phyloP scores from a whole-genome alignment of 2,113 vertebrate genomes.

The Tetrax tetrax region DNA sequence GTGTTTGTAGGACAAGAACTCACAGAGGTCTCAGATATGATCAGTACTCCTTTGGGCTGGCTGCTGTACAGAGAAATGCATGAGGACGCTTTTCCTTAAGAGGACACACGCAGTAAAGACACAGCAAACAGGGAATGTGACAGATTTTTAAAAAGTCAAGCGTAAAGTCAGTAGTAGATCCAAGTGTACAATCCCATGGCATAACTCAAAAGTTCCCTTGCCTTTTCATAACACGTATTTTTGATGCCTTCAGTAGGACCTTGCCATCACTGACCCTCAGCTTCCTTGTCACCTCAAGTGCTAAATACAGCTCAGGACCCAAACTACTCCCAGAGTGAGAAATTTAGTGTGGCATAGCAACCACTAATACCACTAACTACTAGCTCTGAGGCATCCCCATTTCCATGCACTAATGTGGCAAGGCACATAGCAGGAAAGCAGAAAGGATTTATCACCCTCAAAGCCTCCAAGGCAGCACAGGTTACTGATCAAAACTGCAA shows the following conservation, averaged over 20 bases:
- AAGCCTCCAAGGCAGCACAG: background rate
- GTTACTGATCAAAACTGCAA: background rate
- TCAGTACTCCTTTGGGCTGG: background rate
- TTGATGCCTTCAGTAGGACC: background rate
- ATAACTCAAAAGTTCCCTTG: background rate
- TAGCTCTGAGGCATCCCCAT: background rate
- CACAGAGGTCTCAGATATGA: background rate
- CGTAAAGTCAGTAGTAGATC: background rate
- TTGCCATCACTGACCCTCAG: background rate
- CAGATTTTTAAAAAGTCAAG: background rate
- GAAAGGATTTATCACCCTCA: background rate
- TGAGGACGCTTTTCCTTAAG: background rate
- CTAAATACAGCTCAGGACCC: background rate
- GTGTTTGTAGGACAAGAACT: background rate
- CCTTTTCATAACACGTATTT: background rate
- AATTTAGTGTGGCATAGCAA: background rate
- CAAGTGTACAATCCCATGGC: background rate
- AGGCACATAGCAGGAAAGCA: background rate
- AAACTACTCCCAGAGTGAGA: background rate
- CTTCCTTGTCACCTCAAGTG: background rate
- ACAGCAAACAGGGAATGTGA: background rate
- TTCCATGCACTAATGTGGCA: background rate
- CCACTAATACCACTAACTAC: background rate
- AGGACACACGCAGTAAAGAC: background rate
- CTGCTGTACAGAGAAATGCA: background rate